Base-by-base conservation (phyloP, 2,797 vertebrate genomes). In the Crax fasciolata region DNA sequence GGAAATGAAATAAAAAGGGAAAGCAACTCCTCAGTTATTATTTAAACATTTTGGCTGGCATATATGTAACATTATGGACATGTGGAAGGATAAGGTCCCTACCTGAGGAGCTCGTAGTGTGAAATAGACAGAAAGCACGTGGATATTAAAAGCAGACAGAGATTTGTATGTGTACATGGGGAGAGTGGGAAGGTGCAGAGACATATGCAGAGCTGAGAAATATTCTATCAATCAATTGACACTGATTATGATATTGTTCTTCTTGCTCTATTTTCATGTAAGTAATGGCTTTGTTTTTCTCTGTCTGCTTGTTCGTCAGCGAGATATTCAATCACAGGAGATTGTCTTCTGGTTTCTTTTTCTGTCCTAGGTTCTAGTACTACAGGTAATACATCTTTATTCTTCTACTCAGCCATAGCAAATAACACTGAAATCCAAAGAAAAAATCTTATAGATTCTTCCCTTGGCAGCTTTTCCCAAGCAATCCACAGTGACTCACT, bases 31-130 rank as follows among this genome's bases (percentile, higher is more conserved):
- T 11, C 24, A 8, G 27, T 88, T 88, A 58, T 65, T 71, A 88
- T 96, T 96, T 93, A 71, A 93, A 52, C 59, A 88, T 41, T 89
- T 91, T 94, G 92, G 95, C 68, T 95, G 95, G 52, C 84, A 71
- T 74, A 61, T 86, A 83, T 95, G 90, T 94, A 92, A 88, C 81
- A 78, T 90, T 83, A 78, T 6, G 90, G 94, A 84, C 71, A 65
- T 68, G 43, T 46, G 51, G 93, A 93, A 88, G 91, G 83, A 63
- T 59, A 88, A 82, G 74, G 51, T 96, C 76, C 68, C 68, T 96
- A 87, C 85, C 66, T 88, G 94, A 93, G 85, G 78, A 96, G 57
- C 80, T 87, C 82, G 51, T 63, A 24, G 75, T 55, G 66, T 93
- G 94, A 96, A 93, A 89, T 82, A 93, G 85, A 78, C 32, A 86